Percentiles rank a stretch among this genome's conserved stretches.
phyloP scores from a whole-genome alignment of 2,797 vertebrate species.

The Myotis findleyi region DNA sequence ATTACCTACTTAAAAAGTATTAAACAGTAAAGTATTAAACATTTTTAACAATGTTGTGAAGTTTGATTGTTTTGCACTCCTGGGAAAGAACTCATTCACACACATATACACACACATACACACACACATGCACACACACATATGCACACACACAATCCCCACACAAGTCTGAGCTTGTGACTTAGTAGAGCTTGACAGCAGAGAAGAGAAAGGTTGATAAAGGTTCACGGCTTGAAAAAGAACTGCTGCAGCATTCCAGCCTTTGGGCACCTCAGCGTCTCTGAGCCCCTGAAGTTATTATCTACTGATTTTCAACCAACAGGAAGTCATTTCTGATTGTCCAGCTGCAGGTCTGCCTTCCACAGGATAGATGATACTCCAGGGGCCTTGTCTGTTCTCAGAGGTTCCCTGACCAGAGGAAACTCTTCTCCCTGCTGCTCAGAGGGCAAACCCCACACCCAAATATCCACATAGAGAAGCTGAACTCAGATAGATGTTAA shows the following conservation, averaged over 20 bases:
- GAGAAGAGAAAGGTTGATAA: neutral
- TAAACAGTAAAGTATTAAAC: neutral
- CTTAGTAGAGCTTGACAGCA: neutral
- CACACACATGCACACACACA: neutral
- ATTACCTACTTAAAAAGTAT: neutral
- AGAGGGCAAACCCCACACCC: neutral
- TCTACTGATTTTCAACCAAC: neutral
- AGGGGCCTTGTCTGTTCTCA: neutral
- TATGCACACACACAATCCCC: neutral
- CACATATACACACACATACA: too few relatives aligned
- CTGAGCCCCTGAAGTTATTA: neutral
- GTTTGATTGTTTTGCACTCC: neutral
- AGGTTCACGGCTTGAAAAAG: neutral
- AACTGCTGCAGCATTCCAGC: neutral
- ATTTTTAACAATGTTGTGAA: slow-evolving; percentile 4
- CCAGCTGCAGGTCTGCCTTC: neutral
- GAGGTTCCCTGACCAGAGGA: neutral
- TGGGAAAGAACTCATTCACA: neutral
- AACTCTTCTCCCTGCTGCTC: neutral
- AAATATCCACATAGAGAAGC: neutral
- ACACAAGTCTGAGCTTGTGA: neutral
- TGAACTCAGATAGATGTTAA: neutral
- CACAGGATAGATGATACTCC: neutral
- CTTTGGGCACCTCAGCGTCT: neutral
- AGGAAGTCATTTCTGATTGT: slow-evolving; percentile 14